Evolutionary conservation across 2,888 invertebrate genomes (phyloP).

Genomic region (Acleris holmiana): DNA sequence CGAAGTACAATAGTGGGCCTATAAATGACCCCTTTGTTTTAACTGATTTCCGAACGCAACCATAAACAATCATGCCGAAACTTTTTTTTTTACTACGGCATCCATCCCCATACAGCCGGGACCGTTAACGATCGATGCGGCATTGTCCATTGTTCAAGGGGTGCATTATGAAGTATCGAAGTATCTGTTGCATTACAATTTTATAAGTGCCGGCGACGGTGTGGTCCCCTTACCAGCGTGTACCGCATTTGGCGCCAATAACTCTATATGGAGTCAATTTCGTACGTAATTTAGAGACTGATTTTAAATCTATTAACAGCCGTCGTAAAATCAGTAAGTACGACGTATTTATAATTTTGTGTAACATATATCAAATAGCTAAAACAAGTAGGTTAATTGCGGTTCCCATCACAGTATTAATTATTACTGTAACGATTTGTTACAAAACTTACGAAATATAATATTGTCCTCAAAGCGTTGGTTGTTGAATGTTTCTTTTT

Average conservation of each 20-base stretch:
- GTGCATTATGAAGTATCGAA: constrained; percentile 38
- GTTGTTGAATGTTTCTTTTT: background rate
- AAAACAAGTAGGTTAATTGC: no score
- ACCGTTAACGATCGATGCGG: constrained; percentile 53
- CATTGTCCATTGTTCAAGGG: constrained; percentile 52
- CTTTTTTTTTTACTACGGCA: constrained; percentile 34
- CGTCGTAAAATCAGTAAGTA: no score
- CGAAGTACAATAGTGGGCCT: background rate
- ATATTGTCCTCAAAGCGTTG: background rate
- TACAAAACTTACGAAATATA: background rate
- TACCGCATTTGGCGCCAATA: background rate
- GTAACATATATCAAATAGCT: no score
- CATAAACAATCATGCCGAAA: constrained; percentile 37
- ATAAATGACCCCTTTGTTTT: constrained; percentile 26
- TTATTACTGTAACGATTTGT: no score
- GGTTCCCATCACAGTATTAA: no score
- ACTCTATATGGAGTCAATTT: no score
- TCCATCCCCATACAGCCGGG: constrained; percentile 35
- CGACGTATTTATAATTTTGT: no score
- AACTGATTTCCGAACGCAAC: constrained; percentile 26
- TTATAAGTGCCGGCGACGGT: constrained; percentile 1
- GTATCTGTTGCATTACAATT: constrained; percentile 29
- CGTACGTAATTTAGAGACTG: no score
- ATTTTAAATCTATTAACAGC: no score
- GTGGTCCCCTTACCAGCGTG: background rate